phyloP scores from a whole-genome alignment of 2,797 vertebrate species.

The Linurgus olivaceus region DNA sequence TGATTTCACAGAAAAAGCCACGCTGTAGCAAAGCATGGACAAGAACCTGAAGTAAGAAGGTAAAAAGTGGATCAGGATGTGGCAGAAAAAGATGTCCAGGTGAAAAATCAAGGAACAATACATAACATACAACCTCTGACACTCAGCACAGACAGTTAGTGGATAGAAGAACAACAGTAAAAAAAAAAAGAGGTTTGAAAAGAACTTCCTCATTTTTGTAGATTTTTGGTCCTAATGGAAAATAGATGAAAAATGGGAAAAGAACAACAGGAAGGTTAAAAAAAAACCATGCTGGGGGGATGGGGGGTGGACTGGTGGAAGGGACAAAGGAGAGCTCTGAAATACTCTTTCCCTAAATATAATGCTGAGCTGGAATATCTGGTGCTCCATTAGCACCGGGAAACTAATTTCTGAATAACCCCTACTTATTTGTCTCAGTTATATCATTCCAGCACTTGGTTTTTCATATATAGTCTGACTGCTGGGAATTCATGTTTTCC shows the following conservation, averaged over 20 bases:
- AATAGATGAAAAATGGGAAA: background rate
- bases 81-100: background rate
- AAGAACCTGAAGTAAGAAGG: background rate
- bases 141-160: background rate
- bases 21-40: background rate
- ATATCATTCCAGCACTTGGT: background rate
- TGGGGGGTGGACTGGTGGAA: too few species aligned
- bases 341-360: background rate
- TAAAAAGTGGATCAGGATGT: background rate
- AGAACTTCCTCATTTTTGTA: background rate
- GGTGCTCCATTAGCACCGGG: background rate
- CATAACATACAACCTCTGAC: background rate
- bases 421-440: background rate
- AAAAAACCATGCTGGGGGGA: background rate
- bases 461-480: background rate
- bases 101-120: background rate
- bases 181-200: background rate
- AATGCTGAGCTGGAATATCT: background rate
- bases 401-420: background rate
- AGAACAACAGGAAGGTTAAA: rapidly evolving
- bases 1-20: background rate
- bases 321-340: background rate
- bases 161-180: background rate
- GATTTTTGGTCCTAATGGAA: background rate
- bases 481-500: background rate